Percentiles rank a stretch among this genome's conserved stretches.
phyloP scores from a whole-genome alignment of 2,888 invertebrate genomes.

The Empis stercorea region DNA sequence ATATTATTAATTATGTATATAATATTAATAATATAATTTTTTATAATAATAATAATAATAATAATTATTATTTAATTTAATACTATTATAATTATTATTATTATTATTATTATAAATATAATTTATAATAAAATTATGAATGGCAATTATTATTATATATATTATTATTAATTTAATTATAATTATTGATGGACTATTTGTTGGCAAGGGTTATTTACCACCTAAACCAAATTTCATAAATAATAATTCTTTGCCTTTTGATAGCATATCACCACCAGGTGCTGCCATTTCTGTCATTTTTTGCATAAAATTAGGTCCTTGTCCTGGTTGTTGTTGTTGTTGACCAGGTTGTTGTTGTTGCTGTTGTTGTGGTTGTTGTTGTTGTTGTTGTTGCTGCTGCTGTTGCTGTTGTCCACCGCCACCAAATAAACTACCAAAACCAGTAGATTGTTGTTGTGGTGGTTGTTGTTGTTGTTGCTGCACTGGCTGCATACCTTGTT shows the following conservation, averaged over 20 bases:
- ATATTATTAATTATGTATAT: not conserved
- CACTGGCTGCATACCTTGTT: constrained; percentile 32
- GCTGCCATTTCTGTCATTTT: constrained; percentile 81
- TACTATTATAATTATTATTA: constrained; percentile 14
- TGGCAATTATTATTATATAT: constrained; percentile 16
- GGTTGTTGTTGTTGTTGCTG: constrained; percentile 28
- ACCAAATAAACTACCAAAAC: constrained; percentile 26
- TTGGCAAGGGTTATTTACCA: constrained; percentile 49
- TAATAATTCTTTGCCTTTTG: constrained; percentile 86
- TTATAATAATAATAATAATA: constrained; percentile 10
- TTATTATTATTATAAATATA: constrained; percentile 11
- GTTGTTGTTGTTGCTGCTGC: constrained; percentile 35
- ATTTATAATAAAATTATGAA: constrained; percentile 14
- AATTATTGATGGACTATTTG: constrained; percentile 22
- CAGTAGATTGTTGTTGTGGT: constrained; percentile 21
- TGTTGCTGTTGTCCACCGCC: constrained; percentile 22
- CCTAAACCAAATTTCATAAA: constrained; percentile 89
- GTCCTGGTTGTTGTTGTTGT: constrained; percentile 34
- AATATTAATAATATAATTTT: not conserved
- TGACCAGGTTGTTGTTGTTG: constrained; percentile 35
- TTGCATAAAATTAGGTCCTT: constrained; percentile 71
- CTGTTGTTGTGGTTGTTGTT: constrained; percentile 22
- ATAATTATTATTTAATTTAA: constrained; percentile 15
- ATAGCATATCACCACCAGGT: constrained; percentile 70
- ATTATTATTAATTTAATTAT: constrained; percentile 29